Conservation (phyloP, 2,888 invertebrate genomes). For the Didymodactylos carnosus region DNA sequence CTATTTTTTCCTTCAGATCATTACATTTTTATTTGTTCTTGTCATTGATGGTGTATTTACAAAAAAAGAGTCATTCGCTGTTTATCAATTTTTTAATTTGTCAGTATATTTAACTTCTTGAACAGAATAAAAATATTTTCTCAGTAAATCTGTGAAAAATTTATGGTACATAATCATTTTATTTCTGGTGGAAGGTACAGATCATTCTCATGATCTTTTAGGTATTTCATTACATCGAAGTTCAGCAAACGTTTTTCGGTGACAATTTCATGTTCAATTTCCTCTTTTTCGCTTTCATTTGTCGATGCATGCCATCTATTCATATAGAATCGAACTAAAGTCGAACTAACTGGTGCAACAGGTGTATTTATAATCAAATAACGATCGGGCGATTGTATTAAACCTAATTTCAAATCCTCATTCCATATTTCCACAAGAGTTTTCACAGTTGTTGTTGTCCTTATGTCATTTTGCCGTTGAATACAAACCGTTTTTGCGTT, state of each 20-base stretch:
- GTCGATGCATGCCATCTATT: neutral
- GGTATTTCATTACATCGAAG: neutral
- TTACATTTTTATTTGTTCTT: too few relatives aligned
- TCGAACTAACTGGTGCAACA: neutral
- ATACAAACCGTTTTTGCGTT: too few relatives aligned
- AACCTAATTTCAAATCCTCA: neutral
- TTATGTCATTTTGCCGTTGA: neutral
- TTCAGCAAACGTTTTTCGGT: neutral
- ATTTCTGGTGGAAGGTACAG: too few relatives aligned
- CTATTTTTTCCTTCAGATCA: too few relatives aligned
- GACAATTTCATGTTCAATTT: neutral
- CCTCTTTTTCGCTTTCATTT: neutral
- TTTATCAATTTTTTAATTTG: too few relatives aligned
- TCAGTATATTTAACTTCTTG: too few relatives aligned
- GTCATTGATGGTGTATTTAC: too few relatives aligned
- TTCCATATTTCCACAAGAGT: neutral
- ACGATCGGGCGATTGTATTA: neutral
- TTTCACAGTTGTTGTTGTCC: neutral
- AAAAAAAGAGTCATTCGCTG: too few relatives aligned
- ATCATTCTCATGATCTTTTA: neutral
- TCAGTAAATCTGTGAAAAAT: too few relatives aligned
- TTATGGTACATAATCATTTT: too few relatives aligned
- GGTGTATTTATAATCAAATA: neutral
- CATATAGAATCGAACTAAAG: neutral
- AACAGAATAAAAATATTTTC: too few relatives aligned